A percentile compares a stretch with the other conserved stretches of the same genome.
These are phyloP conservation scores for Bembecia ichneumoniformis DNA, from an alignment of 2,888 invertebrate species.

Conservation along the genomic window DNA sequence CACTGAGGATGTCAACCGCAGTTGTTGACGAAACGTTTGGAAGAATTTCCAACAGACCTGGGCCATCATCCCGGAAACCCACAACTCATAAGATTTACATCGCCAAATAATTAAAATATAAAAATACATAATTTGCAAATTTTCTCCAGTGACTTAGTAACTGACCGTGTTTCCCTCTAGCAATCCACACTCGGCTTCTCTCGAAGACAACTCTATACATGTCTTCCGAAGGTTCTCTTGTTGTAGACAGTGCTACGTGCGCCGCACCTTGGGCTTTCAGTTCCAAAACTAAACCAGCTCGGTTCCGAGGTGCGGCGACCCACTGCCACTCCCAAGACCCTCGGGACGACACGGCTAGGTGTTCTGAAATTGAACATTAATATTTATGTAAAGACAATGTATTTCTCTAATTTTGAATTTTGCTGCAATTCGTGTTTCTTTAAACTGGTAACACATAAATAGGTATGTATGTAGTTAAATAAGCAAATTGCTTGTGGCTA, in stretches of 20 bases:
- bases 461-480: background rate
- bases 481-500: background rate
- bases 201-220: slow-evolving; percentile 78
- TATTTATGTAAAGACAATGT: background rate
- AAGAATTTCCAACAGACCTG: too few relatives aligned
- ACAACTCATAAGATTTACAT: too few relatives aligned
- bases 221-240: slow-evolving; percentile 67
- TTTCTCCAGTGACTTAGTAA: background rate
- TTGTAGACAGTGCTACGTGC: slow-evolving; percentile 72
- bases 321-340: slow-evolving; percentile 77
- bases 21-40: too few relatives aligned
- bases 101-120: too few relatives aligned
- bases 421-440: too few relatives aligned
- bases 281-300: slow-evolving; percentile 75
- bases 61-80: too few relatives aligned
- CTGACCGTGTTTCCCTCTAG: slow-evolving; percentile 76
- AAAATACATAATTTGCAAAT: too few relatives aligned
- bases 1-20: too few relatives aligned
- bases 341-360: slow-evolving; percentile 74
- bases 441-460: background rate
- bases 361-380: slow-evolving; percentile 57
- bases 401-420: background rate
- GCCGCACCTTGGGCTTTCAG: slow-evolving; percentile 70
- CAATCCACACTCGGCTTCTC: slow-evolving; percentile 74
- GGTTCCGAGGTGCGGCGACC: slow-evolving; percentile 75